phyloP scores from a whole-genome alignment of 2,113 vertebrate species.

The Cynocephalus volans region DNA sequence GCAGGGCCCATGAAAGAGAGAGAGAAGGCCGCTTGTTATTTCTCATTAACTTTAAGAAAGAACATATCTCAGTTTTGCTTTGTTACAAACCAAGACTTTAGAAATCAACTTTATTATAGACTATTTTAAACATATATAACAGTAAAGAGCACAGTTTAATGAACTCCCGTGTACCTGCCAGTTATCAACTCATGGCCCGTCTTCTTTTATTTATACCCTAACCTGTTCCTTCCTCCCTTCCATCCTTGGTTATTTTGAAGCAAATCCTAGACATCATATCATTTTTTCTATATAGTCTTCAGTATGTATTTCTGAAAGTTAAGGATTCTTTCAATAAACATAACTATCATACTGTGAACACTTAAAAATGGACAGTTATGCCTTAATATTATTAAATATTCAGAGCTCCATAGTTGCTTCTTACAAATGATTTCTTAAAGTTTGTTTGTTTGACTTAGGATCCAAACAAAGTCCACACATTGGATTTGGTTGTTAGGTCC shows the following conservation, averaged over 20 bases:
- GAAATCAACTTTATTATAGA: not conserved
- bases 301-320: not conserved
- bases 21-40: not conserved
- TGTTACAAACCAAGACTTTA: not conserved
- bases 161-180: not conserved
- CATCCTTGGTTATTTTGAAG: constrained; percentile 4
- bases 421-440: not conserved
- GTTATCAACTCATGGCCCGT: not conserved
- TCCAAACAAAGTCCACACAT: not conserved
- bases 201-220: not conserved
- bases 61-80: not conserved
- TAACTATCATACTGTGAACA: not conserved
- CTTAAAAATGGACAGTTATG: not conserved
- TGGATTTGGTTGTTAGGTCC: not conserved
- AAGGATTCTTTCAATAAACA: not conserved
- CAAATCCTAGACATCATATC: not conserved
- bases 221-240: not conserved
- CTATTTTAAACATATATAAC: not conserved
- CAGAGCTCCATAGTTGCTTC: not conserved
- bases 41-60: constrained; percentile 8
- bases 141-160: constrained; percentile 24
- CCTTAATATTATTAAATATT: not conserved
- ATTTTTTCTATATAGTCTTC: not conserved
- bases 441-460: not conserved
- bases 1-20: not conserved